Base-by-base conservation (phyloP, 2,113 vertebrate genomes). In the Antigone vipio region DNA sequence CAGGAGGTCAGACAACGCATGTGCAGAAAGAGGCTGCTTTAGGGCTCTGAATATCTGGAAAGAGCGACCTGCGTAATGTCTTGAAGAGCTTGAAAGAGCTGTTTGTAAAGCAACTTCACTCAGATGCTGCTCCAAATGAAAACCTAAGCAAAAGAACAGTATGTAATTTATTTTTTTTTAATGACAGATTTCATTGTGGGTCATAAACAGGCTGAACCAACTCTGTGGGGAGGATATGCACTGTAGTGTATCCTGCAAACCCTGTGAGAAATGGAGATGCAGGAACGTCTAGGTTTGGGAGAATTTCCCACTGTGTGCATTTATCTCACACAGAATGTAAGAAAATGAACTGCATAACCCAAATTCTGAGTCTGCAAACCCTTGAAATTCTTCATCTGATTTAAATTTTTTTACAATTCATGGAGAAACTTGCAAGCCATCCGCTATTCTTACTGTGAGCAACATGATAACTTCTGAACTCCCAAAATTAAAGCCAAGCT, bases 21-120 rank as follows among this genome's bases (percentile, higher is more conserved):
- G 99, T 49, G 99, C 99, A 68, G 99, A 99, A 71, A 99, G 98
- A 1, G 99, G 99, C 81, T 99, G 99, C 75, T 98, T 99, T 78
- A 99, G 98, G 15, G 99, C 99, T 85, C 99, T 97, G 96, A 99
- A 99, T 93, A 99, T 99, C 97, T 99, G 99, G 98, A 99, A 99
- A 75, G 99, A 99, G 40, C 99, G 99, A 11, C 99, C 99, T 2
- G 99, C 99, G 0, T 99, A 99, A 97, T 99, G 99, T 32, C 99
- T 98, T 0, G 99, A 99, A 18, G 99, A 99, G 97, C 99, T 99
- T 88, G 99, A 99, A 14, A 99, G 99, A 23, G 99, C 99, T 10
- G 99, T 99, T 98, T 99, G 99, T 55, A 99, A 91, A 9, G 99
- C 99, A 73, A 99, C 99, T 58, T 99, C 99, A 86, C 99, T 99